Conservation (phyloP, 2,113 vertebrate species). For the Ciconia stormi region DNA sequence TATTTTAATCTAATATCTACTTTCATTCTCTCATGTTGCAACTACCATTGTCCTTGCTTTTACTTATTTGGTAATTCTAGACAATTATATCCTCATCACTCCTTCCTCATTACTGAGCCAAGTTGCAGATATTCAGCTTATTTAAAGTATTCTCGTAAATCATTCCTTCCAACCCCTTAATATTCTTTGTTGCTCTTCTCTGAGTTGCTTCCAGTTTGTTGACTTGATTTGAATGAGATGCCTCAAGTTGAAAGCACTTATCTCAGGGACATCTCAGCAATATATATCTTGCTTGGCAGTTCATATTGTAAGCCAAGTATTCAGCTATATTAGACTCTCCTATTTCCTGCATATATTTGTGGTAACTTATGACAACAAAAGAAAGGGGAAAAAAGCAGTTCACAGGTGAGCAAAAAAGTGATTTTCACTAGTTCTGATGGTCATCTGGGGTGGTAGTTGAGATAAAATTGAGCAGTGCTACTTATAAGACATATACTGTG, state of each 20-base stretch:
- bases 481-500: neutral
- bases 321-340: neutral
- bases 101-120: neutral
- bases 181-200: neutral
- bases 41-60: neutral
- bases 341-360: neutral
- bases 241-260: neutral
- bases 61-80: neutral
- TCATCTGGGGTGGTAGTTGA: neutral
- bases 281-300: neutral
- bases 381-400: neutral
- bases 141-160: neutral
- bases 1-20: neutral
- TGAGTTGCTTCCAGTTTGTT: neutral
- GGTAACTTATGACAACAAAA: neutral
- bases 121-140: neutral
- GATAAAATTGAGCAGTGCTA: neutral
- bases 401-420: neutral
- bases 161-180: neutral
- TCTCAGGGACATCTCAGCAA: neutral
- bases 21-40: neutral
- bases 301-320: neutral
- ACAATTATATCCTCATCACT: neutral
- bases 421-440: neutral
- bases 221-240: neutral